Evolutionary conservation across 2,888 invertebrate genomes (phyloP).

Genomic region (Netelia melanura): DNA sequence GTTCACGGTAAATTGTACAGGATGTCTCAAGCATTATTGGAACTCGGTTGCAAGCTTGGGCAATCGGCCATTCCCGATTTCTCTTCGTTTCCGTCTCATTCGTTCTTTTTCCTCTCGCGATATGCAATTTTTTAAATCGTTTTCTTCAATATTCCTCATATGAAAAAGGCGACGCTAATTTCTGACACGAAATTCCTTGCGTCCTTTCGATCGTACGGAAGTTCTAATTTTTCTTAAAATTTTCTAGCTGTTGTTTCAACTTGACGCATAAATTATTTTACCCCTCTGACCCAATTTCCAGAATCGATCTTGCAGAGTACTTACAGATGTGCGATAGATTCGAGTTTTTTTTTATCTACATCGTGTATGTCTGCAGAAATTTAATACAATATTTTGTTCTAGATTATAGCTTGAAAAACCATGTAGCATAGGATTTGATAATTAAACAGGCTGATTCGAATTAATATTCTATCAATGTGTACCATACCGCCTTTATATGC

Average conservation of each 20-base stretch:
- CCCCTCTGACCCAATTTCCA: slow-evolving; percentile 32
- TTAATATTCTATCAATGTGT: slow-evolving; percentile 61
- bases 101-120: background rate
- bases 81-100: slow-evolving; percentile 22
- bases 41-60: slow-evolving; percentile 48
- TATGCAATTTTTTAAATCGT: background rate
- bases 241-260: background rate
- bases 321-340: background rate
- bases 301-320: slow-evolving; percentile 36
- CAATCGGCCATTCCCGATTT: slow-evolving; percentile 55
- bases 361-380: background rate
- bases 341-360: background rate
- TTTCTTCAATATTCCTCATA: background rate
- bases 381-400: slow-evolving; percentile 7
- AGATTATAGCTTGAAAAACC: slow-evolving; percentile 29
- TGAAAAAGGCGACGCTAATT: slow-evolving; percentile 25
- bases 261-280: slow-evolving; percentile 58
- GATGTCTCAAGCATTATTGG: slow-evolving; percentile 65
- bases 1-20: slow-evolving; percentile 68
- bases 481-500: slow-evolving; percentile 26
- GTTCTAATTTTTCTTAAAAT: background rate
- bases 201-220: background rate
- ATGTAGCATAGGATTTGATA: slow-evolving; percentile 19
- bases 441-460: slow-evolving; percentile 47
- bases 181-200: slow-evolving; percentile 25